Conservation (phyloP, 2,888 invertebrate species). For the Scaptomyza flava region DNA sequence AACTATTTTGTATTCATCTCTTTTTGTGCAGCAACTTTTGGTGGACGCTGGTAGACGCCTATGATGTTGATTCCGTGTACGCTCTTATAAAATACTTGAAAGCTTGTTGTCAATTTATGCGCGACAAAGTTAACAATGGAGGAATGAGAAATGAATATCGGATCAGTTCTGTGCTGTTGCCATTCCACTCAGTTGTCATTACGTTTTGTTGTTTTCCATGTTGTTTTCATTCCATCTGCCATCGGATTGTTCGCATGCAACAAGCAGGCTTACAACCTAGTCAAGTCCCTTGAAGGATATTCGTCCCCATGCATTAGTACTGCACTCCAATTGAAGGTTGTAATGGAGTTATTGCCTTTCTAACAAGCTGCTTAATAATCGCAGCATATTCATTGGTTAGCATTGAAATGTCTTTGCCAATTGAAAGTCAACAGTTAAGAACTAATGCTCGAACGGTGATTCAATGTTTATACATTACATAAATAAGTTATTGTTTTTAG, state of each 20-base stretch:
- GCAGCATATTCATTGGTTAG: slow-evolving; percentile 32
- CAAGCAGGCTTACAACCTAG: slow-evolving; percentile 8
- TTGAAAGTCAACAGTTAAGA: too few species aligned
- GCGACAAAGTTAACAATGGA: slow-evolving; percentile 15
- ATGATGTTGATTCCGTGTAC: too few species aligned
- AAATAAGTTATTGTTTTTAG: too few species aligned
- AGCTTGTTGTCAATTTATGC: slow-evolving; percentile 44
- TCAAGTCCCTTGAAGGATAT: slow-evolving; percentile 4
- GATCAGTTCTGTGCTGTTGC: slow-evolving; percentile 59
- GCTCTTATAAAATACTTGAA: too few species aligned
- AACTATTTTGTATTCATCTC: too few species aligned
- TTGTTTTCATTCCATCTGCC: slow-evolving; percentile 51
- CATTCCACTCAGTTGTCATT: slow-evolving; percentile 38
- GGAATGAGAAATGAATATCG: slow-evolving; percentile 60
- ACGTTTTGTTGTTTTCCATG: slow-evolving; percentile 19
- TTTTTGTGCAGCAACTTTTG: too few species aligned
- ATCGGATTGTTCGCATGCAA: slow-evolving; percentile 19
- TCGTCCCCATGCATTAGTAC: slow-evolving; percentile 26
- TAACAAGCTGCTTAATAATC: slow-evolving; percentile 12
- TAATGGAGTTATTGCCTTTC: not conserved
- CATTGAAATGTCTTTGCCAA: slow-evolving; percentile 4
- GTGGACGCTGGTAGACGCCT: too few species aligned
- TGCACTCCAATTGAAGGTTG: slow-evolving; percentile 7
- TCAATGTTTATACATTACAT: not conserved
- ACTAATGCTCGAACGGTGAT: too few species aligned